phyloP scores from a whole-genome alignment of 2,888 invertebrate genomes.

The Ypsolopha scabrella region DNA sequence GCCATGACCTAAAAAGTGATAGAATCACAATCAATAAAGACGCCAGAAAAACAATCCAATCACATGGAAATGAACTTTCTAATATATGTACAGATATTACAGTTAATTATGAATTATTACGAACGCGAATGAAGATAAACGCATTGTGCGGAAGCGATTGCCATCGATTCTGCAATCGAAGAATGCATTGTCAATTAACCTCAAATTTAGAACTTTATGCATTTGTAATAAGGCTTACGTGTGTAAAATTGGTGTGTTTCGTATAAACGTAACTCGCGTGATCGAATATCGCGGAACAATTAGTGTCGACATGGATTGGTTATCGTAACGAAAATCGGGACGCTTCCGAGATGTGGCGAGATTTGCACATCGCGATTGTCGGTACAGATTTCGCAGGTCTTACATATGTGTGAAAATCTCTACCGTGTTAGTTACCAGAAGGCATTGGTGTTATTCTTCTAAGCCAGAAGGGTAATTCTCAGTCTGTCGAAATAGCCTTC shows the following conservation, averaged over 20 bases:
- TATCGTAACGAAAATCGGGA: conserved; percentile 3
- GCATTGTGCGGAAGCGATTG: neutral
- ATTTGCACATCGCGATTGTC: neutral
- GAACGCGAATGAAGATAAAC: neutral
- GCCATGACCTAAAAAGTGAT: no score
- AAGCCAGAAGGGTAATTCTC: no score
- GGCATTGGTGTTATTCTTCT: no score
- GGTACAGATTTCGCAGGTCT: no score
- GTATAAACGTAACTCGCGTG: neutral
- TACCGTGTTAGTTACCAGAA: neutral
- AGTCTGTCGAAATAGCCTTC: no score
- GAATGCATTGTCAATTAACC: neutral
- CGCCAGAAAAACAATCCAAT: neutral
- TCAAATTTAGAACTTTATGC: neutral
- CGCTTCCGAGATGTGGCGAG: neutral
- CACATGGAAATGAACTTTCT: neutral
- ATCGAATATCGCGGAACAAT: conserved; percentile 2
- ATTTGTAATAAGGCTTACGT: neutral
- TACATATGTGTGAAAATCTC: neutral
- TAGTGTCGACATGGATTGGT: conserved; percentile 2
- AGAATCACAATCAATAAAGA: neutral
- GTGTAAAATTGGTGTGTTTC: neutral
- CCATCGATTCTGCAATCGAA: neutral
- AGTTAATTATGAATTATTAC: neutral
- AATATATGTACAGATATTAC: neutral